Evolutionary conservation across 2,113 vertebrate species (phyloP), one percentile per base, ranked within the genome.

Genomic region (Pseudolaguvia tuberculata): DNA sequence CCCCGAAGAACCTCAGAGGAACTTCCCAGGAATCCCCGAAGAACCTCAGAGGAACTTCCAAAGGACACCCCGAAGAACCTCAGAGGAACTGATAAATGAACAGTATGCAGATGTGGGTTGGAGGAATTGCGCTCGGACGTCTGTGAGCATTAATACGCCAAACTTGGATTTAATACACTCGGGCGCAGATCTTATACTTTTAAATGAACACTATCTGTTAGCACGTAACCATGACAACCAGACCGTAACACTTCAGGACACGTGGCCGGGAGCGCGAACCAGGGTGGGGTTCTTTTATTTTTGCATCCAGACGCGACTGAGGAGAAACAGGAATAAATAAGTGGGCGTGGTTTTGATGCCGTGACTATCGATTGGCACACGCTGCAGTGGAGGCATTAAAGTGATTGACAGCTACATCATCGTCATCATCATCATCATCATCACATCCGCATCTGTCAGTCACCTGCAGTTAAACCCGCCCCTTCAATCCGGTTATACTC

Each of bases 351-450:
- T 47, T 42, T 2, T 10, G 62, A 65, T 4, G 7, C n/a, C 12
- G 61, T 5, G 39, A 47, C 63, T 67, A 23, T 29, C 27, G 17
- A 27, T 50, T 45, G 63, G 63, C 63, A 67, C 45, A 50, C 17
- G 15, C 39, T 75, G 66, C 63, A 69, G 59, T 11, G 62, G 66
- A 75, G 78, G 72, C 50, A 27, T 68, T 2, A 17, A 23, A 47
- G 77, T 76, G 69, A 78, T 73, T 35, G 23, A 62, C 80, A 72
- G 80, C 73, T 73, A 72, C 76, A 72, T 78, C 67, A 63, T 53
- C 67, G 5, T 61, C 70, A 57, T 47, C 61, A 25, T 27, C n/a
- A 20, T 20, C 29, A 20, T n/a, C 58, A 61, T n/a, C n/a, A n/a
- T n/a, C n/a, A n/a, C 72, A 48, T 67, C 70, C 29, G 51, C 18